Percentiles rank a stretch among this genome's conserved stretches.
These are phyloP conservation scores for Champsocephalus gunnari DNA, from an alignment of 2,797 vertebrate species.

Conservation along the genomic window DNA sequence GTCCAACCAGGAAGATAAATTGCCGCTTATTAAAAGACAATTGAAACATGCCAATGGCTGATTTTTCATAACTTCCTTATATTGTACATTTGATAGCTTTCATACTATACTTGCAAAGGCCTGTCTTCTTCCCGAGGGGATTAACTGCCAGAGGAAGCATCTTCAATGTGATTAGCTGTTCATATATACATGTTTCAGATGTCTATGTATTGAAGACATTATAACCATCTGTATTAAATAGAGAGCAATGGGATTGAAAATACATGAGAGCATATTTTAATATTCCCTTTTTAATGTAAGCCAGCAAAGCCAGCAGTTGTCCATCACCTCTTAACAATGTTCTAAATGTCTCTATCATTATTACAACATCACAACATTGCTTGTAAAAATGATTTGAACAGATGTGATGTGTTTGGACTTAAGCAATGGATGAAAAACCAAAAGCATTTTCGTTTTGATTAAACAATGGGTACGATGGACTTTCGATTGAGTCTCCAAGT, in stretches of 20 bases:
- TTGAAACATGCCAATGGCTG: conserved; percentile 38
- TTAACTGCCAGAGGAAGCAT: conserved; percentile 46
- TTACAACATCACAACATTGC: not conserved
- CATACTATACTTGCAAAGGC: conserved; percentile 8
- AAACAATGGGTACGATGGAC: conserved; percentile 20
- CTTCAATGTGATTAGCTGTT: conserved; percentile 52
- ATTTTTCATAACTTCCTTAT: conserved; percentile 54
- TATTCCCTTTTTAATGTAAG: conserved; percentile 42
- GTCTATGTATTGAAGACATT: conserved; percentile 42
- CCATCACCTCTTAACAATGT: conserved; percentile 11
- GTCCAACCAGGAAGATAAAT: conserved; percentile 24
- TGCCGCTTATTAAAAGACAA: conserved; percentile 46
- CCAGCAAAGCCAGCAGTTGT: conserved; percentile 35
- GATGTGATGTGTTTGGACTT: conserved; percentile 11
- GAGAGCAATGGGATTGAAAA: conserved; percentile 42
- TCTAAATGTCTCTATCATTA: not conserved
- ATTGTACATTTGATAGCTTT: conserved; percentile 48
- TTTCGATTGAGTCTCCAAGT: conserved; percentile 5
- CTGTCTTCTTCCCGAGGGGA: conserved; percentile 37
- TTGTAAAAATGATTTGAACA: conserved; percentile 10
- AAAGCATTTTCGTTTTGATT: conserved; percentile 2
- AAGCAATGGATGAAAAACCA: conserved; percentile 9
- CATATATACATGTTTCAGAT: conserved; percentile 52
- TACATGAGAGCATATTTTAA: conserved; percentile 43
- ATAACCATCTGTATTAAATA: conserved; percentile 32